phyloP scores from a whole-genome alignment of 2,113 vertebrate species.

The Chaenogobius annularis region DNA sequence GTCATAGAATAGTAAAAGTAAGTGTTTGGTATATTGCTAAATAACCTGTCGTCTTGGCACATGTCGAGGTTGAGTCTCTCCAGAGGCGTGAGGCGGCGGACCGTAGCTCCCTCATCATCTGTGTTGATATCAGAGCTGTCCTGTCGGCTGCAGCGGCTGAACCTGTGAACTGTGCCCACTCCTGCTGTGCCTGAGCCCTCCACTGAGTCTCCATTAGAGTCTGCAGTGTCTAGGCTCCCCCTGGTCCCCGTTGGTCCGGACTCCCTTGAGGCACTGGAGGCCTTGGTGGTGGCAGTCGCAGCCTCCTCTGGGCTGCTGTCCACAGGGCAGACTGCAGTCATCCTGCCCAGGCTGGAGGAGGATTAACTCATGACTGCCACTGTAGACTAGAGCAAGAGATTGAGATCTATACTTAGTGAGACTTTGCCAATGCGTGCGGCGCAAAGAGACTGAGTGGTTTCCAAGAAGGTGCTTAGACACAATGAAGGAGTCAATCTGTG shows the following conservation, averaged over 20 bases:
- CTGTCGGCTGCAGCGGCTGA: conserved; percentile 78
- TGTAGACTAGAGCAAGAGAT: neutral
- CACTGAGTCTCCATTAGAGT: conserved; percentile 43
- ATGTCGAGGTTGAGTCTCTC: conserved; percentile 92
- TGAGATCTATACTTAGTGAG: neutral
- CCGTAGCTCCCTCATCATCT: conserved; percentile 75
- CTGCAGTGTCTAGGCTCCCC: conserved; percentile 25
- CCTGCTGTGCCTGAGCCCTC: conserved; percentile 40
- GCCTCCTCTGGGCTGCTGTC: conserved; percentile 70
- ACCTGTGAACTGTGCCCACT: conserved; percentile 55
- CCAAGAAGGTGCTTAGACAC: neutral
- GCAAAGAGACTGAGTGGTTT: neutral
- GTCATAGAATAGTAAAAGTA: neutral
- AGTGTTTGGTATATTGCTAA: neutral
- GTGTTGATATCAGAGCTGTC: conserved; percentile 83
- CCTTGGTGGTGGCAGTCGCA: conserved; percentile 39
- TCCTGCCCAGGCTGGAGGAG: conserved; percentile 74
- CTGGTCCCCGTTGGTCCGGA: conserved; percentile 26
- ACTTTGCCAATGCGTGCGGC: neutral
- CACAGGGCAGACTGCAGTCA: conserved; percentile 85
- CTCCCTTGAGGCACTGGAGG: conserved; percentile 30
- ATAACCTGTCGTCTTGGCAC: conserved; percentile 85
- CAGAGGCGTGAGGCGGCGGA: conserved; percentile 85
- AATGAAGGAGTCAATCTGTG: neutral
- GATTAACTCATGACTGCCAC: conserved; percentile 67